phyloP scores from a whole-genome alignment of 2,797 vertebrate genomes.

The Mionectes olivaceus region DNA sequence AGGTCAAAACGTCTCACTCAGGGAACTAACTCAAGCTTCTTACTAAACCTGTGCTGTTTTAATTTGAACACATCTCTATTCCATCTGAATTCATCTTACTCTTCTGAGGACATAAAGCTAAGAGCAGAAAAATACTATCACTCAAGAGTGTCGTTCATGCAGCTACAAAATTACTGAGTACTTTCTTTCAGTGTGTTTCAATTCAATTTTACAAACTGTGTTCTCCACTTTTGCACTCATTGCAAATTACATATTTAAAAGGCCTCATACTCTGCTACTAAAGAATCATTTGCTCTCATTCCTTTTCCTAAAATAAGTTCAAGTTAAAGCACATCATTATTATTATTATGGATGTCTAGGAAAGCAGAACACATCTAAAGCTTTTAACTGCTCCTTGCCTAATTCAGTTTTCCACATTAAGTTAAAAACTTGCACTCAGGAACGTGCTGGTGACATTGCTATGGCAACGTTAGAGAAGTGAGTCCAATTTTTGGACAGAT shows the following conservation, averaged over 20 bases:
- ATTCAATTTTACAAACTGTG: neutral
- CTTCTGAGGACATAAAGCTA: neutral
- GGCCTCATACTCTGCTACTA: neutral
- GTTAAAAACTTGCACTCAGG: neutral
- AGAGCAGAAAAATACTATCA: neutral
- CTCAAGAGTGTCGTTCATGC: neutral
- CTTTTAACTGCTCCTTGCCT: neutral
- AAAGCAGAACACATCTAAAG: slow-evolving; percentile 1
- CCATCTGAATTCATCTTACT: neutral
- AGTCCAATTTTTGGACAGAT: neutral
- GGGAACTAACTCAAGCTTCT: neutral
- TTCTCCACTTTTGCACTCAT: neutral
- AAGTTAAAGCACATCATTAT: neutral
- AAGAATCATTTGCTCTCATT: slow-evolving; percentile 29
- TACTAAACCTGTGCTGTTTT: neutral
- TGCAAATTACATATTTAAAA: slow-evolving; percentile 6
- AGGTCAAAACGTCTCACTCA: neutral
- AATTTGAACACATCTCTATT: neutral
- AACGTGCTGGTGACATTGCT: slow-evolving; percentile 14
- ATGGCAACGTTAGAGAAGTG: neutral
- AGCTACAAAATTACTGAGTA: neutral
- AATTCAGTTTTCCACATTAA: slow-evolving; percentile 4
- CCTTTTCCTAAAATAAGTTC: slow-evolving; percentile 20
- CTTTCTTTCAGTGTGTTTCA: neutral
- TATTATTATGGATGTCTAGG: neutral